Base-by-base conservation (phyloP, 2,797 vertebrate species). In the Chlorospingus semifuscus region DNA sequence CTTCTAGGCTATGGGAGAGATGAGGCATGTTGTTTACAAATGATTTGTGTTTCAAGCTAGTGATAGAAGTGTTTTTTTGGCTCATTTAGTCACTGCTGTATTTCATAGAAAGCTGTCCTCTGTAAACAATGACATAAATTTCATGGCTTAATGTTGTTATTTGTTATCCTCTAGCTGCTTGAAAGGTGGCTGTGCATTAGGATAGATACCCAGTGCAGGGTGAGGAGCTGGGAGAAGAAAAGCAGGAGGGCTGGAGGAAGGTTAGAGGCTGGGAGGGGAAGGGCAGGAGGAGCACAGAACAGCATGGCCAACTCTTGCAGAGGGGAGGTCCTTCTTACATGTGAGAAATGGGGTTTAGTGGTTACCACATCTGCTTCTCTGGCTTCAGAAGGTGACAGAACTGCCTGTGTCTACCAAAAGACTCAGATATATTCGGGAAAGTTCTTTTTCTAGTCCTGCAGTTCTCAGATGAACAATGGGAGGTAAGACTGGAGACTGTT, bases 1-100 rank as follows among this genome's bases (percentile, higher is more conserved):
- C 52, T 94, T 95, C 57, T 82, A 63, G 78, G 46, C 61, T 92
- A 39, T n/a, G 1, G 9, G 39, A 87, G 64, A 87, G 49, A 87
- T 69, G 74, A 87, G 78, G 39, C 30, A 7, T 57, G 50, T 78
- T 93, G 86, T 89, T 94, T 87, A 75, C 71, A 64, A 61, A 61
- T 77, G 15, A 77, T 74, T 79, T 87, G n/a, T 84, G 41, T 94
- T 93, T 85, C 71, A 24, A 47, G 68, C 64, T 46, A 64, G 60
- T 83, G 71, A 65, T 74, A 71, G 46, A 77, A 72, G 30, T 0
- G 4, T 0, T 0, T 6, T 39, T 93, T 83, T 77, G 64, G 50
- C 75, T 95, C 27, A 44, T 77, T 92, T 87, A 87, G 23, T 64
- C 60, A 42, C 46, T 56, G 55, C 65, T 87, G 26, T 83, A 47